Conservation (phyloP, 2,888 invertebrate species). For the Hedya salicella region DNA sequence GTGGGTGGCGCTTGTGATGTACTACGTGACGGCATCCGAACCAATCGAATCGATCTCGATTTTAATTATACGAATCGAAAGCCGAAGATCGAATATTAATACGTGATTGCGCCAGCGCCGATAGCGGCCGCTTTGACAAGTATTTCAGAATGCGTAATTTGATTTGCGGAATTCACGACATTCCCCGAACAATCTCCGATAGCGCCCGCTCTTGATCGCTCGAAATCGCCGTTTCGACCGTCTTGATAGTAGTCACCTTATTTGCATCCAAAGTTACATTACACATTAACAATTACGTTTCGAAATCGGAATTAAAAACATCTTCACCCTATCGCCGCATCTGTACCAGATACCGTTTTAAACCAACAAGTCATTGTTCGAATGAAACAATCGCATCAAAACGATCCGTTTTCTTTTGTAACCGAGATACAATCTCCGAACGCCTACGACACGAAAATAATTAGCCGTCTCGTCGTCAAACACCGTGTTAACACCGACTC, state of each 20-base stretch:
- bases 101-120: conserved; percentile 76
- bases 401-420: conserved; percentile 72
- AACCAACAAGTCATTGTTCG: conserved; percentile 65
- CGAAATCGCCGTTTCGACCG: neutral
- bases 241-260: conserved; percentile 18
- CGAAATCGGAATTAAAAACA: conserved; percentile 52
- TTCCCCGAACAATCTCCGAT: conserved; percentile 68
- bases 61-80: conserved; percentile 83
- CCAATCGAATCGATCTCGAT: conserved; percentile 82
- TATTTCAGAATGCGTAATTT: conserved; percentile 78
- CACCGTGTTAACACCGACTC: conserved; percentile 82
- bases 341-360: conserved; percentile 41
- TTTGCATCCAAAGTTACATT: conserved; percentile 34
- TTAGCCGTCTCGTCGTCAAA: conserved; percentile 79
- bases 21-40: conserved; percentile 81
- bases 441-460: conserved; percentile 83
- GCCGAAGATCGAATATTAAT: conserved; percentile 82
- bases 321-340: conserved; percentile 38
- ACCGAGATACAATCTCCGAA: conserved; percentile 71
- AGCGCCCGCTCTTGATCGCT: conserved; percentile 17
- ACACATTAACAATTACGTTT: conserved; percentile 41
- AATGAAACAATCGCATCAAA: conserved; percentile 61
- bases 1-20: conserved; percentile 80
- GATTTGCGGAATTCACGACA: conserved; percentile 72
- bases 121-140: conserved; percentile 69